These are phyloP conservation scores for Drosophila sproati DNA, from an alignment of 1,140 invertebrate species.

Conservation along the genomic window DNA sequence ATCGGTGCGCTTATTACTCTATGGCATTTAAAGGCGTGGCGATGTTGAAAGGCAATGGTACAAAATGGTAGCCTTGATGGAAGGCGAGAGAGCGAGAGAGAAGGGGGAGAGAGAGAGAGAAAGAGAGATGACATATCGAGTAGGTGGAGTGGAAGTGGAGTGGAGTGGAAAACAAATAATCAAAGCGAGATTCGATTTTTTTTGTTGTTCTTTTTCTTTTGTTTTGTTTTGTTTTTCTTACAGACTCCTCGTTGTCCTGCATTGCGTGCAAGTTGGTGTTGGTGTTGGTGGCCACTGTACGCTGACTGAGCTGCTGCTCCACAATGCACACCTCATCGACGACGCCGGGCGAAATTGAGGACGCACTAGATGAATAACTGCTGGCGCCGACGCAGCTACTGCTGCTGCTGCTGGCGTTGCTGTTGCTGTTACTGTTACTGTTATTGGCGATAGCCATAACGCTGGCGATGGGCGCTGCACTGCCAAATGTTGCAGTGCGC, in stretches of 20 bases:
- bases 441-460: constrained; percentile 14
- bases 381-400: constrained; percentile 4
- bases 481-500: constrained; percentile 72
- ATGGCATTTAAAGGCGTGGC: constrained; percentile 11
- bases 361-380: constrained; percentile 53
- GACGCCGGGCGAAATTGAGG: constrained; percentile 38
- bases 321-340: constrained; percentile 46
- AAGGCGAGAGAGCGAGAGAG: constrained; percentile 38
- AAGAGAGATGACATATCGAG: constrained; percentile 35
- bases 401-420: constrained; percentile 5
- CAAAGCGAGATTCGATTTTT: constrained; percentile 30
- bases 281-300: constrained; percentile 34
- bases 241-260: constrained; percentile 52
- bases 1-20: background rate
- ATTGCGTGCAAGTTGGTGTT: constrained; percentile 16
- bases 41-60: constrained; percentile 50
- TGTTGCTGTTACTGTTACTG: constrained; percentile 1
- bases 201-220: constrained; percentile 25
- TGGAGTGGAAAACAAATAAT: constrained; percentile 40
- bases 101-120: background rate
- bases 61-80: constrained; percentile 61
- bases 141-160: constrained; percentile 17
- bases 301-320: constrained; percentile 42
- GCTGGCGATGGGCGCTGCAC: constrained; percentile 57
- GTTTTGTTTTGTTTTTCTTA: constrained; percentile 45